phyloP scores from a whole-genome alignment of 2,888 invertebrate genomes.

The Aporophyla nigra region DNA sequence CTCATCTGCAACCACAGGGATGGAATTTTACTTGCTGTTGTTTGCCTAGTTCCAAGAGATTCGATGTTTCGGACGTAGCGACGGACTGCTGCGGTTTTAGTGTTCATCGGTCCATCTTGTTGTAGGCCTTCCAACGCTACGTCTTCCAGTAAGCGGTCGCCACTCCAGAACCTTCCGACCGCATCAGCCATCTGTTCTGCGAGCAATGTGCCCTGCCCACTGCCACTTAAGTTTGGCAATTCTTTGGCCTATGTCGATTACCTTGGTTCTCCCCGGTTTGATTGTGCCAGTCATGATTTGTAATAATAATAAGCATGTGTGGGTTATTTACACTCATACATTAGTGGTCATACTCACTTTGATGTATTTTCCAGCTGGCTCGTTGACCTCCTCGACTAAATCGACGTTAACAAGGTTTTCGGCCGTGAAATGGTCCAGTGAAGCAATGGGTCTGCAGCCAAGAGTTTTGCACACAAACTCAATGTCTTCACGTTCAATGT shows the following conservation, averaged over 20 bases:
- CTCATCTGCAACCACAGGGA: constrained; percentile 92
- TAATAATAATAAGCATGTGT: too few species aligned
- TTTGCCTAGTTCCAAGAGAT: neutral
- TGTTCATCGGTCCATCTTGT: too few species aligned
- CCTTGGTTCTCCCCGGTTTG: too few species aligned
- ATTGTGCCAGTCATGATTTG: neutral
- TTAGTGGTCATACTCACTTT: constrained; percentile 90
- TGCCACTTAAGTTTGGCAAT: too few species aligned
- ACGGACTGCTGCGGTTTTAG: neutral
- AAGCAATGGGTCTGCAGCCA: constrained; percentile 98
- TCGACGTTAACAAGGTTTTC: constrained; percentile 98
- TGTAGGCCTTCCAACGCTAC: too few species aligned
- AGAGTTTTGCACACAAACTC: constrained; percentile 99
- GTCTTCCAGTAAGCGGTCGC: too few species aligned
- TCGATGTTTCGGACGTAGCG: neutral
- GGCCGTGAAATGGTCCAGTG: constrained; percentile 98
- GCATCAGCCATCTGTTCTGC: too few species aligned
- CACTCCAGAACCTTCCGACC: too few species aligned
- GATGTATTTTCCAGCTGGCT: constrained; percentile 97
- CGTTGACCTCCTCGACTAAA: constrained; percentile 97
- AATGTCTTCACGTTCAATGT: constrained; percentile 99
- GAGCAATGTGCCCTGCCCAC: too few species aligned
- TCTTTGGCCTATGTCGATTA: too few species aligned
- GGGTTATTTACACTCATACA: neutral
- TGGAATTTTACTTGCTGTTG: neutral